Base-by-base conservation (phyloP, 1,140 invertebrate genomes). In the Araneus ventricosus region DNA sequence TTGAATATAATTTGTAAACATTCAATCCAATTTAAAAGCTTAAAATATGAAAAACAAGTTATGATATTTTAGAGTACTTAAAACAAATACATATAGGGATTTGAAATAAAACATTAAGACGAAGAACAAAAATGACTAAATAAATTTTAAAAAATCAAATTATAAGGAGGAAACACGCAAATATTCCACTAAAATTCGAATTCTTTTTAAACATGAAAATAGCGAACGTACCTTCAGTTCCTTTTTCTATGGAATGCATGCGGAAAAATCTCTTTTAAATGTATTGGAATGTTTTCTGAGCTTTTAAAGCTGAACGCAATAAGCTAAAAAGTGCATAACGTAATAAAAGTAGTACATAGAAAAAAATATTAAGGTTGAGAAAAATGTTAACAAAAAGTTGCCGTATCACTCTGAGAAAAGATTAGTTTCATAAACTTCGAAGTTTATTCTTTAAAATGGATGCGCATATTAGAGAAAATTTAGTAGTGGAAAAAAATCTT, bases 251-350 rank as follows among this genome's bases (percentile, higher is more conserved):
- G 86, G 92, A 88, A 88, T 84, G 92, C 92, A 93, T 93, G 92
- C 84, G 87, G 87, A 93, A 93, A 93, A 88, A 93, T 88, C 92
- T 93, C 92, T 93, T 93, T 93, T 93, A 93, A 93, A 93, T 93
- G 92, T 93, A 93, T 93, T 93, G 92, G 92, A 93, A 93, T 89
- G 92, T 93, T 93, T 93, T 93, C 92, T 93, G 92, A 88, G 92
- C 92, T 93, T 63, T 93, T 89, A 93, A 84, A 82, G 92, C 92
- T 34, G 92, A 89, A 89, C 92, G 92, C 92, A 93, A 93, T 85
- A 93, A 85, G 92, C 92, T 93, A 93, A 89, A 93, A 93, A 93
- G 92, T 89, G 92, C 91, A 93, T 80, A 79, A 93, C 85, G 75
- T 61, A 93, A 22, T 93, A 70, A 93, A 24, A 93, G 37, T 41